Evolutionary conservation across 2,888 invertebrate genomes (phyloP).

Genomic region (Coleophora deauratella): DNA sequence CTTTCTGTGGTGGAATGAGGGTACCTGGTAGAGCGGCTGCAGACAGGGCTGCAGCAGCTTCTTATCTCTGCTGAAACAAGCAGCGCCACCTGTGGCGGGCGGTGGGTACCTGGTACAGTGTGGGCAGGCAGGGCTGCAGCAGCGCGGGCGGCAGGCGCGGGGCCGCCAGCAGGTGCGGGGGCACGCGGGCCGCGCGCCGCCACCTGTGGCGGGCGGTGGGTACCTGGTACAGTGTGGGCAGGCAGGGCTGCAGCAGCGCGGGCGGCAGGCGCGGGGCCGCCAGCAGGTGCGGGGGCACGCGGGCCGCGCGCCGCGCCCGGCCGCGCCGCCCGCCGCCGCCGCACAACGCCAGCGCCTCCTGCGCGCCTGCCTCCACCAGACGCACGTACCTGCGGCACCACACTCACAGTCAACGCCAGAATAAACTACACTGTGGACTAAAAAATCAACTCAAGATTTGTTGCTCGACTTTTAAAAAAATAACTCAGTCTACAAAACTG

Average conservation of each 20-base stretch:
- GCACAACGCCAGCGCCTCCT: conserved; percentile 89
- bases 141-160: conserved; percentile 76
- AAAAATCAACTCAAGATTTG: too few species aligned
- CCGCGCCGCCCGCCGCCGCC: conserved; percentile 20
- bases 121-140: conserved; percentile 58
- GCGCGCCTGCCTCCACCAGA: conserved; percentile 90
- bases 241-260: conserved; percentile 67
- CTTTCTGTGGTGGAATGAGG: too few species aligned
- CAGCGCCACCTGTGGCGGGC: conserved; percentile 89
- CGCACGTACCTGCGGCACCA: conserved; percentile 82
- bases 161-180: conserved; percentile 87
- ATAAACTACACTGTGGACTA: too few species aligned
- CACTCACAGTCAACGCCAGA: too few species aligned
- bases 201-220: conserved; percentile 57
- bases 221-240: conserved; percentile 31
- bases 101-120: conserved; percentile 29
- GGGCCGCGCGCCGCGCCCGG: conserved; percentile 68
- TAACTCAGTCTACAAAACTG: too few species aligned
- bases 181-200: conserved; percentile 79
- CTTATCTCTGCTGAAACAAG: conserved; percentile 79
- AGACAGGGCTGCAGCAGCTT: conserved; percentile 60
- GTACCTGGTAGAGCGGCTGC: conserved; percentile 30
- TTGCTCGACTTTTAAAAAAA: too few species aligned
- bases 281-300: conserved; percentile 81
- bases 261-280: conserved; percentile 80